These are phyloP conservation scores for Glaucopsyche alexis DNA, from an alignment of 2,888 invertebrate genomes.

Conservation along the genomic window DNA sequence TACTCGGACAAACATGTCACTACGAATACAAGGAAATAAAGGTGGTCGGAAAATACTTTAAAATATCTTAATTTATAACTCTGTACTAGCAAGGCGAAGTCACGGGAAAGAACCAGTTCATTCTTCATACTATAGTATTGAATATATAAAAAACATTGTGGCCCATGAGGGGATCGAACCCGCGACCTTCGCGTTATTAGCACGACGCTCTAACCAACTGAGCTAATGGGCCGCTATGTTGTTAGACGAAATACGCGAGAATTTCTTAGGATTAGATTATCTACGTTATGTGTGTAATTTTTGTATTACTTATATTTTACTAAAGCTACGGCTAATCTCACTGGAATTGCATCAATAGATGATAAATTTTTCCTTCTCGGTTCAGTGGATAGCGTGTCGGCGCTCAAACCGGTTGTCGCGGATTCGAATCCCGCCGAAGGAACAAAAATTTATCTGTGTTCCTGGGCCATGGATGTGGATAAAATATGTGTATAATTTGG, in stretches of 20 bases:
- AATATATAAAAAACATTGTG: neutral
- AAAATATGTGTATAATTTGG: too few relatives aligned
- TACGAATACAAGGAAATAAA: neutral
- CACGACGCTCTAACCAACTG: constrained; percentile 28
- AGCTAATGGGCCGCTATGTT: constrained; percentile 33
- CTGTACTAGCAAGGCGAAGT: neutral
- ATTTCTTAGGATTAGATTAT: neutral
- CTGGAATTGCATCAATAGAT: too few relatives aligned
- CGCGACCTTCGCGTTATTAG: constrained; percentile 43
- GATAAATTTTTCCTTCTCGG: too few relatives aligned
- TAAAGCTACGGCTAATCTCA: too few relatives aligned
- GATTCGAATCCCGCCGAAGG: too few relatives aligned
- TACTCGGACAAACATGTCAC: neutral
- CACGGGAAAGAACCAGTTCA: neutral
- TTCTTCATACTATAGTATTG: neutral
- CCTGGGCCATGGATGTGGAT: too few relatives aligned
- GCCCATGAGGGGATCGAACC: constrained; percentile 47
- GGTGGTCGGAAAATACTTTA: neutral
- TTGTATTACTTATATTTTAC: too few relatives aligned
- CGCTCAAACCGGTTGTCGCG: too few relatives aligned
- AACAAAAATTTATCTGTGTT: too few relatives aligned
- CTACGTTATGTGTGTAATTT: too few relatives aligned
- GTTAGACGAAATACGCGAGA: neutral
- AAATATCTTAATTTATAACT: neutral
- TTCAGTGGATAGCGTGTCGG: too few relatives aligned